Evolutionary conservation across 2,888 invertebrate species (phyloP), one percentile per base, ranked within the genome.

Genomic region (Spodoptera picta): DNA sequence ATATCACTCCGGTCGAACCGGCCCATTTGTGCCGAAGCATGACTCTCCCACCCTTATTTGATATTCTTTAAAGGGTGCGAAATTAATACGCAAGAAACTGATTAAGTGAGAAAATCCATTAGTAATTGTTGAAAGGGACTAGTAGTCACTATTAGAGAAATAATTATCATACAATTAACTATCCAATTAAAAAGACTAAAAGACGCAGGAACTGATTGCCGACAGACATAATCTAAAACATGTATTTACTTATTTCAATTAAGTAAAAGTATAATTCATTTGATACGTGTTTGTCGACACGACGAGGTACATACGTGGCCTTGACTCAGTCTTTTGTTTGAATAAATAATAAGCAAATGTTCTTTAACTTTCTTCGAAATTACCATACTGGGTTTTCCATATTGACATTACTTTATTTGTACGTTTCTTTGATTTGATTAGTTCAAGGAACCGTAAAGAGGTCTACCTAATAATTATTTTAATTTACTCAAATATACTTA

Each of bases 211-310:
- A 31, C 2, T 31, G 4, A 31, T 31, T 31, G 31, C 3, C 2
- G 31, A 36, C 7, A 36, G 1, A 36, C 6, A 9, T 36, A 36
- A 6, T 36, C 36, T 36, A 36, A 36, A 36, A 36, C 36, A 36
- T 36, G 9, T 36, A 36, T 6, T 6, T 36, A 36, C 7, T 5
- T 36, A 36, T 46, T 60, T 10, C 49, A 49, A 74, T 65, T 76
- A 77, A 77, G 80, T 79, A 78, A 68, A 64, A 76, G 79, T 85
- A 84, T 85, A 82, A 83, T 84, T 79, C 65, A 83, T 73, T 59
- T 56, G 60, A 53, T 52, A 58, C 75, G 81, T 77, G 77, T 78
- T 78, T 82, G 72, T 76, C 73, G 69, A 60, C 60, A 48, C 47
- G 51, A 44, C 11, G 45, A 36, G 69, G 71, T 67, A 56, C 47